Conservation (phyloP, 2,888 invertebrate species). For the Pecten maximus region DNA sequence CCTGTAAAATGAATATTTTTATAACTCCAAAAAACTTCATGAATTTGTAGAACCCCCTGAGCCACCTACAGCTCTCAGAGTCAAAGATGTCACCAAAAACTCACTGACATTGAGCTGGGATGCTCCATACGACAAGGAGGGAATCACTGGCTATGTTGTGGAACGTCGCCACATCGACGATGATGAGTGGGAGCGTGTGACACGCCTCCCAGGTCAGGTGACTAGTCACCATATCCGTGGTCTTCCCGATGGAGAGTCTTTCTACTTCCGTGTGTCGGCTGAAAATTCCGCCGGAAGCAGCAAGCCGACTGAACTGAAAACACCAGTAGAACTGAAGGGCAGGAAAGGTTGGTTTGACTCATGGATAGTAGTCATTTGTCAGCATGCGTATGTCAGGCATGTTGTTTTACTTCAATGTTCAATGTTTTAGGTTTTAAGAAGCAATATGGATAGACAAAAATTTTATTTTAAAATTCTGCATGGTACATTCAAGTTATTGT, state of each 20-base stretch:
- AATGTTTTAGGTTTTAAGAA: not conserved
- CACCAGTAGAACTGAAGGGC: slow-evolving; percentile 75
- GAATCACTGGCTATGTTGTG: slow-evolving; percentile 79
- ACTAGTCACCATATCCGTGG: slow-evolving; percentile 69
- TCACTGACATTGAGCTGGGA: slow-evolving; percentile 78
- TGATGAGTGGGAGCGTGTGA: slow-evolving; percentile 87
- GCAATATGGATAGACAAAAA: not conserved
- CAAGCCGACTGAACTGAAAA: slow-evolving; percentile 74
- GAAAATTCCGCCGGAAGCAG: slow-evolving; percentile 86
- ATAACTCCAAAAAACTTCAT: no score
- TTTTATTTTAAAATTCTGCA: not conserved
- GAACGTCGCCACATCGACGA: slow-evolving; percentile 86
- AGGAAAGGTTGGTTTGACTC: slow-evolving; percentile 67
- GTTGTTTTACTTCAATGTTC: not conserved
- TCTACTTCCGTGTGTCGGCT: slow-evolving; percentile 92
- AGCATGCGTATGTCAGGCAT: not conserved
- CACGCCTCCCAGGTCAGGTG: slow-evolving; percentile 70
- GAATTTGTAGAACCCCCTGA: slow-evolving; percentile 73
- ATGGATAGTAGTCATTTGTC: not conserved
- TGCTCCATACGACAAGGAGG: slow-evolving; percentile 75
- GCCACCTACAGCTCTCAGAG: slow-evolving; percentile 74
- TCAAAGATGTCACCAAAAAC: slow-evolving; percentile 75
- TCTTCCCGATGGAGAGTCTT: slow-evolving; percentile 83
- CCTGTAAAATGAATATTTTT: no score
- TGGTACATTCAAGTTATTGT: not conserved